Base-by-base conservation (phyloP, 1,140 invertebrate species). In the Leguminivora glycinivorella region DNA sequence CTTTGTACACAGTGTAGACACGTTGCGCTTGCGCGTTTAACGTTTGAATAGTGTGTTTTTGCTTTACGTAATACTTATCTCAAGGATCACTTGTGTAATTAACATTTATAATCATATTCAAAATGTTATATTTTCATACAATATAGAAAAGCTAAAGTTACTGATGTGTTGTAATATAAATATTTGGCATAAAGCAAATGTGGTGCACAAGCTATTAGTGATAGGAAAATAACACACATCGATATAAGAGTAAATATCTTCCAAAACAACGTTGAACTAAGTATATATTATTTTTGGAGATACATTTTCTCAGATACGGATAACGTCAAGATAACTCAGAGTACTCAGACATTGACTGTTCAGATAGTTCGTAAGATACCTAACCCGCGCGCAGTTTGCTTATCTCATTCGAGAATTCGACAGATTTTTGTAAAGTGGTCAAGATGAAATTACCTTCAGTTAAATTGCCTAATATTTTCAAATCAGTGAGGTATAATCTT, bases 321-420 rank as follows among this genome's bases (percentile, higher is more conserved):
- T 74, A 43, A 70, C 84, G 84, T 87, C 87, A 81, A 84, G 88
- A 89, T 90, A 89, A 83, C 72, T 40, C 29, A 84, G 88, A 89
- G 89, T 88, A 83, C 72, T 40, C n/a, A 82, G 84, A 87, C 87
- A 88, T 88, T 81, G 83, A 68, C 40, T 78, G 43, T 74, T 73
- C 73, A 73, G 69, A 74, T 75, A 75, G 85, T 80, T 82, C 84
- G 88, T 84, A 83, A 84, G 67, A 67, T 19, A 66, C 66, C 70
- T 71, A 85, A 85, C 78, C 82, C 71, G 80, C 70, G 78, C 70
- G 81, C 76, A 81, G 80, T 83, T 73, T 70, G 68, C 63, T 74
- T 77, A 83, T 78, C 73, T 71, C 71, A 68, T 80, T 73, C 63
- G 47, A 68, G 70, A 67, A 58, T 19, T 60, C 63, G 40, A 56